These are phyloP conservation scores for Ypsolopha scabrella DNA, from an alignment of 2,888 invertebrate genomes.

Conservation along the genomic window DNA sequence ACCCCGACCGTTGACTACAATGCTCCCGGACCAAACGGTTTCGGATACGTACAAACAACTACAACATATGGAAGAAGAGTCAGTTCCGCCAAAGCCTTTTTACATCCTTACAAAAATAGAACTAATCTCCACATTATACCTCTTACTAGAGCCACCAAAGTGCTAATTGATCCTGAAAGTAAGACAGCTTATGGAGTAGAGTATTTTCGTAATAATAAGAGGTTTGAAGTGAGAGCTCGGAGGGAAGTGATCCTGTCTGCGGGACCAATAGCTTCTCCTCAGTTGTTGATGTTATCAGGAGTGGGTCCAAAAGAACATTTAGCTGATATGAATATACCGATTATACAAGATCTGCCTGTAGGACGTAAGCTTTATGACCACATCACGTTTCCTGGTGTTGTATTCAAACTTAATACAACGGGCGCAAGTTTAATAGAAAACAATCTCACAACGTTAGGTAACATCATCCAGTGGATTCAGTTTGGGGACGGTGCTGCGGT, in stretches of 20 bases:
- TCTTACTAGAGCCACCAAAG: slow-evolving; percentile 60
- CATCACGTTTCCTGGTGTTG: slow-evolving; percentile 73
- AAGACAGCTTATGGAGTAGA: slow-evolving; percentile 67
- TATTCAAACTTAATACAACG: slow-evolving; percentile 67
- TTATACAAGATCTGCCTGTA: slow-evolving; percentile 72
- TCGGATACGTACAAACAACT: slow-evolving; percentile 73
- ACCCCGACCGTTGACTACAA: slow-evolving; percentile 77
- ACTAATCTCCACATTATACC: slow-evolving; percentile 70
- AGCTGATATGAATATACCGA: slow-evolving; percentile 56
- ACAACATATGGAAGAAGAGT: slow-evolving; percentile 69
- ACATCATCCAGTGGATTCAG: slow-evolving; percentile 28
- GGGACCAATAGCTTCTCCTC: slow-evolving; percentile 85
- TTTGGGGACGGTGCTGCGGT: slow-evolving; percentile 54
- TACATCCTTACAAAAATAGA: slow-evolving; percentile 62
- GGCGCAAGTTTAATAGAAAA: slow-evolving; percentile 30
- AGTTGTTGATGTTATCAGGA: slow-evolving; percentile 84
- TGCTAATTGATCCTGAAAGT: slow-evolving; percentile 60
- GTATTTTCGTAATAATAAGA: slow-evolving; percentile 50
- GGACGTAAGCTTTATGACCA: slow-evolving; percentile 76
- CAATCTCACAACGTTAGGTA: slow-evolving; percentile 20
- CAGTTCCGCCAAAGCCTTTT: slow-evolving; percentile 72
- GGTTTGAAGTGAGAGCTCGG: slow-evolving; percentile 58
- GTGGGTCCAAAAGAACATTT: slow-evolving; percentile 74
- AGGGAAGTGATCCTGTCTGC: slow-evolving; percentile 81
- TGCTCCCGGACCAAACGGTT: slow-evolving; percentile 65